Evolutionary conservation across 1,140 invertebrate genomes (phyloP).

Genomic region (Drosophila sp.): DNA sequence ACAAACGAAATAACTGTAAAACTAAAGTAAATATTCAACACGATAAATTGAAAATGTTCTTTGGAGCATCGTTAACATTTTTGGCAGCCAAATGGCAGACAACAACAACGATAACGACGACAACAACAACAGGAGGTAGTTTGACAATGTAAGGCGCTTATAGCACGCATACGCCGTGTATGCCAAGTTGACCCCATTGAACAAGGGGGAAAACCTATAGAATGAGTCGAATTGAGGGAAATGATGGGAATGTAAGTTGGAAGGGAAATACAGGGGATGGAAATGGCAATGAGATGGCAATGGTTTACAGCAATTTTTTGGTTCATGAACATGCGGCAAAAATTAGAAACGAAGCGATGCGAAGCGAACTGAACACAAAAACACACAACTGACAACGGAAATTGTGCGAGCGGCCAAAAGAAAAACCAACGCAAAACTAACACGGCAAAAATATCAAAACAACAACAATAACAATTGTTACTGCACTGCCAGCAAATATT

Average conservation of each 20-base stretch:
- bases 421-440: conserved; percentile 63
- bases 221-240: conserved; percentile 3
- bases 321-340: conserved; percentile 75
- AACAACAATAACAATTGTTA: conserved; percentile 13
- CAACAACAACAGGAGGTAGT: conserved; percentile 28
- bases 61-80: conserved; percentile 62
- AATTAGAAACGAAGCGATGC: conserved; percentile 67
- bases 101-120: conserved; percentile 42
- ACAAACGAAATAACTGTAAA: conserved; percentile 60
- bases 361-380: conserved; percentile 31
- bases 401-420: conserved; percentile 51
- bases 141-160: conserved; percentile 44
- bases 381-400: conserved; percentile 60
- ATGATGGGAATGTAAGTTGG: neutral
- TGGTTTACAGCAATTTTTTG: conserved; percentile 60
- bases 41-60: conserved; percentile 41
- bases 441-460: conserved; percentile 40
- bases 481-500: conserved; percentile 19
- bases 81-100: conserved; percentile 55
- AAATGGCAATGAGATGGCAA: conserved; percentile 43
- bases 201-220: conserved; percentile 13
- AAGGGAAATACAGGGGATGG: neutral
- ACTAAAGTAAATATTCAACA: conserved; percentile 55
- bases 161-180: conserved; percentile 71
- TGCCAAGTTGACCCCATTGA: conserved; percentile 37